phyloP scores from a whole-genome alignment of 2,113 vertebrate species.

The Electrona antarctica region DNA sequence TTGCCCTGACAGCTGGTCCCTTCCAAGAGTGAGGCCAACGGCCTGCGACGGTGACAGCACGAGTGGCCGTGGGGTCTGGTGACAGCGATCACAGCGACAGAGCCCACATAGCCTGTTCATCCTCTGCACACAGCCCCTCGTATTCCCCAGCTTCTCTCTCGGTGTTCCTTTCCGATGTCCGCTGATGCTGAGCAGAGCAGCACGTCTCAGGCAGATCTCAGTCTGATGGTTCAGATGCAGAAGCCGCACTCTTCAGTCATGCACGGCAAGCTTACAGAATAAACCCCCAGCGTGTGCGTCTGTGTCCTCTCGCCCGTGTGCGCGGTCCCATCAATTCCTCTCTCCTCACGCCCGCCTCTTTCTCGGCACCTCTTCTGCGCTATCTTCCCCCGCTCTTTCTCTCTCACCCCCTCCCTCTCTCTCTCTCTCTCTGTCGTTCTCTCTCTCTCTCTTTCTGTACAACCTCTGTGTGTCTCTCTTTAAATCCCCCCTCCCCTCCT shows the following conservation, averaged over 20 bases:
- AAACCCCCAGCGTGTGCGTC: neutral
- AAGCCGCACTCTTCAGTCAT: constrained; percentile 47
- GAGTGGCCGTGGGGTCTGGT: constrained; percentile 61
- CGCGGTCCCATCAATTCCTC: constrained; percentile 58
- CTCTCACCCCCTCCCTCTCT: constrained; percentile 24
- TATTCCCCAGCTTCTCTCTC: constrained; percentile 18
- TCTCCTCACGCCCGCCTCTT: constrained; percentile 45
- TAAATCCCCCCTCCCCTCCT: constrained; percentile 63
- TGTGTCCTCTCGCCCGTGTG: constrained; percentile 55
- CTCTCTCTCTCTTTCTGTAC: constrained; percentile 52
- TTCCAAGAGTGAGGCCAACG: constrained; percentile 61
- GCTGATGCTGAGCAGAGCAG: constrained; percentile 18
- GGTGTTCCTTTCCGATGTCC: constrained; percentile 22
- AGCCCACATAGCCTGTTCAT: constrained; percentile 75
- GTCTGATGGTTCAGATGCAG: constrained; percentile 45
- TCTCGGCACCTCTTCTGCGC: constrained; percentile 56
- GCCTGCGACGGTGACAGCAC: constrained; percentile 66
- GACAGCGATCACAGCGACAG: constrained; percentile 69
- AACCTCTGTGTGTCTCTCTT: constrained; percentile 30
- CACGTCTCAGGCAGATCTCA: constrained; percentile 22
- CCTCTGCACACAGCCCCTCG: constrained; percentile 67
- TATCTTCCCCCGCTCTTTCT: constrained; percentile 56
- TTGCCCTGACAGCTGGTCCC: constrained; percentile 60
- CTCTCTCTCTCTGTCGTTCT: constrained; percentile 74
- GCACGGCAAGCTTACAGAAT: constrained; percentile 53